These are phyloP conservation scores for Corythornis vintsioides DNA, from an alignment of 2,113 vertebrate genomes.

Conservation along the genomic window DNA sequence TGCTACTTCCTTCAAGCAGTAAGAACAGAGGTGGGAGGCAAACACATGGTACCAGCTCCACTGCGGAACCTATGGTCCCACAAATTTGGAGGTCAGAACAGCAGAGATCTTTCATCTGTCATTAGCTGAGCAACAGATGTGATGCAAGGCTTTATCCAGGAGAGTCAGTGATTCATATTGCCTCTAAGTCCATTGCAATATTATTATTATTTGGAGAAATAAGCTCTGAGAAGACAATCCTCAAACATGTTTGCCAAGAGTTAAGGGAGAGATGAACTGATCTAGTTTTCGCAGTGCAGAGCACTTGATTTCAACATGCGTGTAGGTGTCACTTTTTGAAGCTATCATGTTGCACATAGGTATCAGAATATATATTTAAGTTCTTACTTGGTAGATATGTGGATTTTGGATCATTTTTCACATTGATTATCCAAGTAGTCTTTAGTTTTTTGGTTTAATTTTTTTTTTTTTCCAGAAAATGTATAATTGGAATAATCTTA, in stretches of 20 bases:
- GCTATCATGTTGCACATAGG: neutral
- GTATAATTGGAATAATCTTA: neutral
- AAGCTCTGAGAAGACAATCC: neutral
- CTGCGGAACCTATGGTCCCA: constrained; percentile 14
- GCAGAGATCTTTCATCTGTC: neutral
- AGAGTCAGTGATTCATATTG: neutral
- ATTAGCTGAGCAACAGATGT: constrained; percentile 31
- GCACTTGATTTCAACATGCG: neutral
- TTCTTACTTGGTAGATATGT: neutral
- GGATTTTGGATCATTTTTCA: neutral
- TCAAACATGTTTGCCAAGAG: neutral
- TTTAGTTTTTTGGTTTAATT: too few species aligned
- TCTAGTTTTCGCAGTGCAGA: neutral
- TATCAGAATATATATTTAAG: neutral
- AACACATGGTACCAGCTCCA: constrained; percentile 48
- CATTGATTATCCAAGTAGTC: neutral
- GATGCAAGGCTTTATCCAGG: neutral
- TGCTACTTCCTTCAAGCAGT: constrained; percentile 55
- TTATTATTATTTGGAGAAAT: neutral
- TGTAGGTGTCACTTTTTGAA: neutral
- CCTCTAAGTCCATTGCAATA: neutral
- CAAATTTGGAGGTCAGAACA: constrained; percentile 35
- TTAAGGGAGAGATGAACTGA: neutral
- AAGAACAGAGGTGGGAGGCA: constrained; percentile 67
- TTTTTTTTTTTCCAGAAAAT: neutral